These are phyloP conservation scores for Solenopsis fugax DNA, from an alignment of 1,140 invertebrate genomes.

Conservation along the genomic window DNA sequence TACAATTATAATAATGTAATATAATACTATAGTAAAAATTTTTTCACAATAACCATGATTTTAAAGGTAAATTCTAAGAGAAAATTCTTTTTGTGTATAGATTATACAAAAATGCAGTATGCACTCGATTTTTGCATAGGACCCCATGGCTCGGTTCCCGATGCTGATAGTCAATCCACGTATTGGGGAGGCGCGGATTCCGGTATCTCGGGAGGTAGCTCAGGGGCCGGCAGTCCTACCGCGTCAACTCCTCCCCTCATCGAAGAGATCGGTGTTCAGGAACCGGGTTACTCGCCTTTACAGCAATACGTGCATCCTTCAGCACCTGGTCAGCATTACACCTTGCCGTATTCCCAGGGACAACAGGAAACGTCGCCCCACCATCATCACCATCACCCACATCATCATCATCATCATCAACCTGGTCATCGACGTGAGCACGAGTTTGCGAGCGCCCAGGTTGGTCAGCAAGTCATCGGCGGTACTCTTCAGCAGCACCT, in stretches of 20 bases:
- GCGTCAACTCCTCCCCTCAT: conserved; percentile 83
- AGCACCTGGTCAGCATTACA: conserved; percentile 42
- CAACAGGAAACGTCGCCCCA: conserved; percentile 65
- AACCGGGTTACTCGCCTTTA: conserved; percentile 77
- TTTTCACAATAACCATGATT: too few species aligned
- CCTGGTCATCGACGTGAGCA: conserved; percentile 62
- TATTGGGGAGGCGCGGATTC: conserved; percentile 84
- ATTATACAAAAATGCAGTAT: neutral
- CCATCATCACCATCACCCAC: conserved; percentile 67
- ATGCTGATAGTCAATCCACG: conserved; percentile 82
- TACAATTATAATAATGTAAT: too few species aligned
- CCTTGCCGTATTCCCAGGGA: conserved; percentile 28
- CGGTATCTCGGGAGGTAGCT: conserved; percentile 84
- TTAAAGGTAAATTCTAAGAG: too few species aligned
- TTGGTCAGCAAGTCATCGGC: conserved; percentile 46
- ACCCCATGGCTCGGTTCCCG: conserved; percentile 64
- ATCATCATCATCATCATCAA: conserved; percentile 63
- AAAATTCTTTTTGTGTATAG: neutral
- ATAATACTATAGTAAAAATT: too few species aligned
- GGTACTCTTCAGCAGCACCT: conserved; percentile 70
- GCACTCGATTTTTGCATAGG: conserved; percentile 61
- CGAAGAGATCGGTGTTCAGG: conserved; percentile 83
- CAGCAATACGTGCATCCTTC: conserved; percentile 70
- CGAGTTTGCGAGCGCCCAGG: conserved; percentile 46
- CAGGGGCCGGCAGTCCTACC: conserved; percentile 83